phyloP scores from a whole-genome alignment of 37 sponge, comb jelly and placozoan genomes.

The Mnemiopsis leidyi region DNA sequence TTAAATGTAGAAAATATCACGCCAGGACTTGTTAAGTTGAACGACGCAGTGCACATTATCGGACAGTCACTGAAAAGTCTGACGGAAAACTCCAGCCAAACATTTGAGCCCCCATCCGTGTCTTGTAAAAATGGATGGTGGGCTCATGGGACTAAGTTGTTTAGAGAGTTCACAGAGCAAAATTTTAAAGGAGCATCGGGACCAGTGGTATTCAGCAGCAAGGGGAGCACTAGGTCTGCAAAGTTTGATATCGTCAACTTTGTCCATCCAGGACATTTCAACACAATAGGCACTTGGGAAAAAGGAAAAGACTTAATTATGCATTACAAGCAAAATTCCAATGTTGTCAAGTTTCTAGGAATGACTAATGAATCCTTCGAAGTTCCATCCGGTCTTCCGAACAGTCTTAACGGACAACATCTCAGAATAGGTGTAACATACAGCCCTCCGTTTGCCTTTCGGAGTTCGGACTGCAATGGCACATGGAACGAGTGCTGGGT shows the following conservation, averaged over 20 bases:
- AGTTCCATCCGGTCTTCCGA: not conserved
- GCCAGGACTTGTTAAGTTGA: not conserved
- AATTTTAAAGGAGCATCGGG: not conserved
- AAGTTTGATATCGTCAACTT: not conserved
- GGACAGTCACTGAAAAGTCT: not conserved
- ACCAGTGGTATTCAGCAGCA: not conserved
- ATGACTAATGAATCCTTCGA: not conserved
- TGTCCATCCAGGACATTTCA: slow-evolving; percentile 3
- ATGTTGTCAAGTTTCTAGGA: not conserved
- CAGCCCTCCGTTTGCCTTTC: slow-evolving; percentile 9
- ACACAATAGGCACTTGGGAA: slow-evolving; percentile 8
- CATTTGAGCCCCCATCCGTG: not conserved
- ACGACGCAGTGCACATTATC: slow-evolving; percentile 1
- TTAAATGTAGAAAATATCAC: not conserved
- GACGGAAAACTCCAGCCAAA: not conserved
- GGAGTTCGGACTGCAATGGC: not conserved
- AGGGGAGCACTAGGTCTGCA: not conserved
- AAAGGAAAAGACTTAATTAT: not conserved
- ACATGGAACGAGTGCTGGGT: not conserved
- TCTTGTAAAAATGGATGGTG: not conserved
- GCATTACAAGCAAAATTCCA: not conserved
- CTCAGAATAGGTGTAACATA: not conserved
- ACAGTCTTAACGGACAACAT: not conserved
- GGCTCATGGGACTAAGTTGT: not conserved
- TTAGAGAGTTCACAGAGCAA: not conserved